phyloP scores from a whole-genome alignment of 2,113 vertebrate species.

The Camelus dromedarius region DNA sequence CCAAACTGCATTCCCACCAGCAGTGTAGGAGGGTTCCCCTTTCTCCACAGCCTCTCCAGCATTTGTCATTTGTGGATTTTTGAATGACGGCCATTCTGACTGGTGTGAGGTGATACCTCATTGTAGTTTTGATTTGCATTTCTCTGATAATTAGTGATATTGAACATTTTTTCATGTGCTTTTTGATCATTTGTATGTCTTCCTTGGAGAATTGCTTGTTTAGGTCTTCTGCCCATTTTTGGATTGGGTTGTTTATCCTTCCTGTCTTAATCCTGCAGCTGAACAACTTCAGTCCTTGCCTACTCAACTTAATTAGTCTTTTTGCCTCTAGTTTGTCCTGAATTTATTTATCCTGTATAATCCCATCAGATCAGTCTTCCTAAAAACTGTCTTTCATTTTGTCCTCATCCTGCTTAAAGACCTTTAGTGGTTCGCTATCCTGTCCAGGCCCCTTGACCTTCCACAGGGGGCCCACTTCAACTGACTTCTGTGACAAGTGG shows the following conservation, averaged over 20 bases:
- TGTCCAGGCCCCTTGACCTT: not conserved
- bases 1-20: too few relatives aligned
- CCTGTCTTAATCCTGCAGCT: not conserved
- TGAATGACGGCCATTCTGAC: too few relatives aligned
- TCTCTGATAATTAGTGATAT: too few relatives aligned
- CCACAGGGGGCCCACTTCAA: not conserved
- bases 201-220: too few relatives aligned
- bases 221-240: too few relatives aligned
- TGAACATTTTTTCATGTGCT: too few relatives aligned
- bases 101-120: too few relatives aligned
- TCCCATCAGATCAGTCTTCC: not conserved
- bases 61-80: too few relatives aligned
- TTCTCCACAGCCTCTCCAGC: too few relatives aligned
- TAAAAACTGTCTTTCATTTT: not conserved
- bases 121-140: too few relatives aligned
- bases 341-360: not conserved
- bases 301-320: not conserved
- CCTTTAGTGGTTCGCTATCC: not conserved
- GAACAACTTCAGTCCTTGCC: not conserved
- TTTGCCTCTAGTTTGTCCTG: constrained; percentile 6
- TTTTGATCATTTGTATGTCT: too few relatives aligned
- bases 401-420: not conserved
- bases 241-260: not conserved
- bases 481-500: not conserved
- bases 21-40: too few relatives aligned